These are phyloP conservation scores for Nephotettix cincticeps DNA, from an alignment of 1,140 invertebrate genomes.

Conservation along the genomic window DNA sequence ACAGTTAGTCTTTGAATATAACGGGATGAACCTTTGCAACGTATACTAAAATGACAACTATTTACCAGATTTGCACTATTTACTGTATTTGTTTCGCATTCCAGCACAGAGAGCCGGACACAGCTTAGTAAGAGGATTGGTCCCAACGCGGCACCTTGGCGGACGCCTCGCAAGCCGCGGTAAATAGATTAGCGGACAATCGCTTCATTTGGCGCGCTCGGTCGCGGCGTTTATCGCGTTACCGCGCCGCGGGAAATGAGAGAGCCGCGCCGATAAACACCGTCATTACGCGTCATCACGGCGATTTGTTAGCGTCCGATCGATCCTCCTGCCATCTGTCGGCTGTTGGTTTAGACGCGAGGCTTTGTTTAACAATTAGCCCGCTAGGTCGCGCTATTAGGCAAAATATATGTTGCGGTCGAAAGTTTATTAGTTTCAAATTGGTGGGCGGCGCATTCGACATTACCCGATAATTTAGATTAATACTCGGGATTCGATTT, in stretches of 20 bases:
- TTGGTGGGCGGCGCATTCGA: constrained; percentile 6
- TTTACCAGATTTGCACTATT: too few species aligned
- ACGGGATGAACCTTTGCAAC: too few species aligned
- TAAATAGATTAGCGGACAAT: background rate
- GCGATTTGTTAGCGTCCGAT: constrained; percentile 11
- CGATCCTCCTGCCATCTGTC: background rate
- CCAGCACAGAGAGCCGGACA: too few species aligned
- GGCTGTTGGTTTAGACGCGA: constrained; percentile 10
- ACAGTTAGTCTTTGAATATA: too few species aligned
- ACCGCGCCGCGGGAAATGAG: background rate
- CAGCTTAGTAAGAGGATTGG: too few species aligned
- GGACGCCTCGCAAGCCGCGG: too few species aligned
- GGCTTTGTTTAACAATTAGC: constrained; percentile 18
- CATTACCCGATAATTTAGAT: constrained; percentile 6
- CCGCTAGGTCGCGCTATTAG: background rate
- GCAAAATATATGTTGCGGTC: constrained; percentile 13
- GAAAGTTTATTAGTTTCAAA: constrained; percentile 20
- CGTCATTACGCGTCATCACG: constrained; percentile 12
- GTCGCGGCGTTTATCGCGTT: background rate
- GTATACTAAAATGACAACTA: too few species aligned
- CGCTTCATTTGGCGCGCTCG: background rate
- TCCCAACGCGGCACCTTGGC: too few species aligned
- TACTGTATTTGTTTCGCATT: too few species aligned
- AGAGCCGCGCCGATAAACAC: background rate
- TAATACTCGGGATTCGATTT: background rate